Percentiles rank a stretch among this genome's conserved stretches.
Conservation (phyloP, 2,797 vertebrate genomes). For the Trematomus bernacchii region DNA sequence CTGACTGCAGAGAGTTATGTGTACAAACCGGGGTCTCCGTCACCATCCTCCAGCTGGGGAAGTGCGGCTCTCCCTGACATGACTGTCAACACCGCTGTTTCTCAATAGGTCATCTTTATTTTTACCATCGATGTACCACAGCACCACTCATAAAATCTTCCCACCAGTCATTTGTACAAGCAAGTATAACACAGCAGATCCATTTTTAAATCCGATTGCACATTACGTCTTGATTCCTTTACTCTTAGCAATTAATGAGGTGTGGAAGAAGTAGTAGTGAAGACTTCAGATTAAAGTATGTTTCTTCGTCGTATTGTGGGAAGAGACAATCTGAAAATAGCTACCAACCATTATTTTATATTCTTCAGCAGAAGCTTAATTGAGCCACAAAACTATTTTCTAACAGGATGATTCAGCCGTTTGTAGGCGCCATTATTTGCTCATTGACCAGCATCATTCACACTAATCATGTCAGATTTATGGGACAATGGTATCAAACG, state of each 20-base stretch:
- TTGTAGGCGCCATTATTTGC: conserved; percentile 13
- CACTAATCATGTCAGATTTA: conserved; percentile 6
- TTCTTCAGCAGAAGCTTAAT: conserved; percentile 16
- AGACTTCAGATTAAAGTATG: conserved; percentile 5
- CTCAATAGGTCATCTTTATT: conserved; percentile 19
- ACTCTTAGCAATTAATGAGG: neutral
- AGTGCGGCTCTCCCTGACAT: conserved; percentile 22
- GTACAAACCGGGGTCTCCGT: conserved; percentile 28
- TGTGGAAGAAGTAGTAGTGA: neutral
- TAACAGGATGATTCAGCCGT: neutral
- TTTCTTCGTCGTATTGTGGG: conserved; percentile 9
- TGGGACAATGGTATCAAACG: neutral
- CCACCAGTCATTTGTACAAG: neutral
- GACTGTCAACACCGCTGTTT: conserved; percentile 49
- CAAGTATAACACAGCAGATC: conserved; percentile 3
- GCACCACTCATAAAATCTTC: conserved; percentile 1
- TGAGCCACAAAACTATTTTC: conserved; percentile 16
- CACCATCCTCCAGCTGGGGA: conserved; percentile 15
- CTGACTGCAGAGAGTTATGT: conserved; percentile 49
- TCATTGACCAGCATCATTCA: neutral
- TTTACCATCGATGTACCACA: conserved; percentile 8
- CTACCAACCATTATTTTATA: neutral
- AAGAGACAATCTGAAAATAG: neutral
- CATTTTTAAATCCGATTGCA: neutral
- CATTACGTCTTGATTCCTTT: neutral